Evolutionary conservation across 2,888 invertebrate species (phyloP).

Genomic region (Lasioglossum leucozonium): DNA sequence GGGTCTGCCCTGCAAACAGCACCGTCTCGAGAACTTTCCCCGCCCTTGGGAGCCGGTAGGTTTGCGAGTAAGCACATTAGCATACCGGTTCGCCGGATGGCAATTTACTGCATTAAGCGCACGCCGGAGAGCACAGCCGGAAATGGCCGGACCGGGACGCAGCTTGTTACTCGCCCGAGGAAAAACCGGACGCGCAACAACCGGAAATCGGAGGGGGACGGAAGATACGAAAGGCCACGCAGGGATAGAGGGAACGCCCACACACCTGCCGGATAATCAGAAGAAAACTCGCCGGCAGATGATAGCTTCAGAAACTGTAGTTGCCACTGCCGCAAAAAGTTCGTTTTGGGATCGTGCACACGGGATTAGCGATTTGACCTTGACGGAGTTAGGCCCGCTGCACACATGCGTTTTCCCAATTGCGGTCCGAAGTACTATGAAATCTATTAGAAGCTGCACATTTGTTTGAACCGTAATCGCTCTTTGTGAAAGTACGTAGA

Average conservation of each 20-base stretch:
- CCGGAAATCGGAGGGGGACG: neutral
- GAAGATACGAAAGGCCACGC: neutral
- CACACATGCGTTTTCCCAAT: too few species aligned
- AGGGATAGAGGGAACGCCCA: neutral
- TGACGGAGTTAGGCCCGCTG: too few species aligned
- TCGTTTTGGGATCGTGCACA: neutral
- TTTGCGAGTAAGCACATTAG: slow-evolving; percentile 77
- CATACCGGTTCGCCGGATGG: slow-evolving; percentile 75
- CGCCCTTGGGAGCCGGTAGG: slow-evolving; percentile 63
- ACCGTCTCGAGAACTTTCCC: slow-evolving; percentile 74
- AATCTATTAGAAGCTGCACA: too few species aligned
- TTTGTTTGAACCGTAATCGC: too few species aligned
- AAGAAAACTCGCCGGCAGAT: neutral
- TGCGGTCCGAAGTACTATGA: too few species aligned
- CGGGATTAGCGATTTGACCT: too few species aligned
- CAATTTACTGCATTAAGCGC: slow-evolving; percentile 76
- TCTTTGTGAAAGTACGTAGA: too few species aligned
- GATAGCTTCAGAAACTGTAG: neutral
- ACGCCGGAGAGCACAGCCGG: slow-evolving; percentile 41
- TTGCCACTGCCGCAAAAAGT: neutral
- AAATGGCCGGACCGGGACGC: slow-evolving; percentile 27
- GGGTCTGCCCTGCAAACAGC: slow-evolving; percentile 69
- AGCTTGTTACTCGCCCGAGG: neutral
- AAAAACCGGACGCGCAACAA: slow-evolving; percentile 26
- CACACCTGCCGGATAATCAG: neutral